phyloP scores from a whole-genome alignment of 2,797 vertebrate species.

The Alectoris magna region DNA sequence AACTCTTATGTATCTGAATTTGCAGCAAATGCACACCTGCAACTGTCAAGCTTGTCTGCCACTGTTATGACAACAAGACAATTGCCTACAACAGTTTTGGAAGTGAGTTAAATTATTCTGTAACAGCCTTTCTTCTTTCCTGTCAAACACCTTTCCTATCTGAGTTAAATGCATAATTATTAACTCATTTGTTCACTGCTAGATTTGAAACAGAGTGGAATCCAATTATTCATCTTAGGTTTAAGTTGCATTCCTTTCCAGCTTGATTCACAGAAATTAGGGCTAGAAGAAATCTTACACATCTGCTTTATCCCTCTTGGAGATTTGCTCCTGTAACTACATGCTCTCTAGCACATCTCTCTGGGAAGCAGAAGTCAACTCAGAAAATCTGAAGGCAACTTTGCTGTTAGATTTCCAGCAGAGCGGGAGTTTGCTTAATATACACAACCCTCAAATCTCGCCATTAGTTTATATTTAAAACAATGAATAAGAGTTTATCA shows the following conservation, averaged over 20 bases:
- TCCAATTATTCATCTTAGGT: background rate
- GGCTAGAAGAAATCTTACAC: background rate
- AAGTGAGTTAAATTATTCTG: background rate
- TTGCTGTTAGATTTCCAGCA: background rate
- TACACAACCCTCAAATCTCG: background rate
- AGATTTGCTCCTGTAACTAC: background rate
- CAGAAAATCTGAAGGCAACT: background rate
- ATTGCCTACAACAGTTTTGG: background rate
- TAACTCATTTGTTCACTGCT: background rate
- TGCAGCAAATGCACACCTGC: background rate
- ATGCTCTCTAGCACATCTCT: background rate
- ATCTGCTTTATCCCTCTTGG: background rate
- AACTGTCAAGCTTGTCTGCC: background rate
- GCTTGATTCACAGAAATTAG: background rate
- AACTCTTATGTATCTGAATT: background rate
- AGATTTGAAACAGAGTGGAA: background rate
- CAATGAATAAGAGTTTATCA: background rate
- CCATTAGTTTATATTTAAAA: background rate
- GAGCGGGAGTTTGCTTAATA: background rate
- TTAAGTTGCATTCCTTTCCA: background rate
- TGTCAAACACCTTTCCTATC: background rate
- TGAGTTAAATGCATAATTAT: background rate
- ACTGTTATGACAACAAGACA: background rate
- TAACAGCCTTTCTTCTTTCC: background rate
- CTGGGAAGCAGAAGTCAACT: background rate